Evolutionary conservation across 2,888 invertebrate species (phyloP).

Genomic region (Cremastinae sp.): DNA sequence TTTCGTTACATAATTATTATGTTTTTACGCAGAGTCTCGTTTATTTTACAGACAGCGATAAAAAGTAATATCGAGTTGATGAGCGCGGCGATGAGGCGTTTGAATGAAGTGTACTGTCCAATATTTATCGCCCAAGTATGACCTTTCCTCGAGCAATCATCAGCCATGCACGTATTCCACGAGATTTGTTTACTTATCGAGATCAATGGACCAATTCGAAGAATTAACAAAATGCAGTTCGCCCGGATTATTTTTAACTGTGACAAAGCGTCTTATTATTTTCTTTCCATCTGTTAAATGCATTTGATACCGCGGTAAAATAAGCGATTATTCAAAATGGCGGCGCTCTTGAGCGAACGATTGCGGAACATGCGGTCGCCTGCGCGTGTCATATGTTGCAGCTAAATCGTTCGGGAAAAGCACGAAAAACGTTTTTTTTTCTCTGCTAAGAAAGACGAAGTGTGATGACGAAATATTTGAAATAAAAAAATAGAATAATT

Average conservation of each 20-base stretch:
- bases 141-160: not conserved
- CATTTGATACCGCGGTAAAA: constrained; percentile 42
- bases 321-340: constrained; percentile 52
- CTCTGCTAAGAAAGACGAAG: not conserved
- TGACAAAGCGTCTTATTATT: too few species aligned
- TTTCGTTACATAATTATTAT: constrained; percentile 8
- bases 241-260: too few species aligned
- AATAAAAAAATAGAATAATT: too few species aligned
- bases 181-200: too few species aligned
- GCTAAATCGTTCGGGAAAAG: constrained; percentile 35
- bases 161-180: not conserved
- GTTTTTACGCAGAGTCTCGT: not conserved
- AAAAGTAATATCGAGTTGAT: constrained; percentile 36
- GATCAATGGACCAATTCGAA: too few species aligned
- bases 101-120: too few species aligned
- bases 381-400: constrained; percentile 63
- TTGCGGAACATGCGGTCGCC: constrained; percentile 59
- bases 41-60: constrained; percentile 18
- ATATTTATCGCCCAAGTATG: not conserved
- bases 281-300: too few species aligned
- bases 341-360: constrained; percentile 45
- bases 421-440: constrained; percentile 32
- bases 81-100: not conserved
- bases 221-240: too few species aligned
- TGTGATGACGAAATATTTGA: not conserved